These are phyloP conservation scores for Brienomyrus brachyistius DNA, from an alignment of 2,113 vertebrate species.

Conservation along the genomic window DNA sequence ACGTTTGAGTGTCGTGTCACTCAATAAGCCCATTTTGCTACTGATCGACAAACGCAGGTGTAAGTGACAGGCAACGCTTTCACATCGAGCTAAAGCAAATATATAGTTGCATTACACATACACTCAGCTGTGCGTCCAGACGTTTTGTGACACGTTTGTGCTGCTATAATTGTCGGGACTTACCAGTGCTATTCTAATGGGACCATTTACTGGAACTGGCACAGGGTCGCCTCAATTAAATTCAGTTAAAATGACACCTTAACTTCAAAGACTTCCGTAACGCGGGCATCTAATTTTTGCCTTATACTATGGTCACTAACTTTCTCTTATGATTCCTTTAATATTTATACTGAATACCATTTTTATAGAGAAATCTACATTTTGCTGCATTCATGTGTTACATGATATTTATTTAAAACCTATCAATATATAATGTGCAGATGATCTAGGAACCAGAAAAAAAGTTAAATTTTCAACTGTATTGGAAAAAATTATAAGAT, in stretches of 20 bases:
- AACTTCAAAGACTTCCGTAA: background rate
- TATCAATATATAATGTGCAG: background rate
- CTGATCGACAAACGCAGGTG: constrained; percentile 56
- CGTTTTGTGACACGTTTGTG: background rate
- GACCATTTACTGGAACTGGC: background rate
- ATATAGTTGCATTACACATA: background rate
- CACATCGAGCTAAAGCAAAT: background rate
- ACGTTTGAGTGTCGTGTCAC: background rate
- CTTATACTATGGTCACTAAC: background rate
- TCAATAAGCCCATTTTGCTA: constrained; percentile 11
- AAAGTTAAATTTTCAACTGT: background rate
- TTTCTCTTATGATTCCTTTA: background rate
- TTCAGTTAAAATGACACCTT: background rate
- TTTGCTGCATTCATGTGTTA: background rate
- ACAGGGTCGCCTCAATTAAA: background rate
- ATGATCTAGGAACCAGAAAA: background rate
- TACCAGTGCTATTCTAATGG: constrained; percentile 5
- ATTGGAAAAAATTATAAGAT: background rate
- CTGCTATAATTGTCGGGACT: constrained; percentile 18
- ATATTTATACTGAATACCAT: background rate
- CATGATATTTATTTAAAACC: background rate
- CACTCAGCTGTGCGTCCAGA: background rate
- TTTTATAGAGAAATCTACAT: background rate
- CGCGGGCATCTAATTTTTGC: background rate
- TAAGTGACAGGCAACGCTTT: constrained; percentile 14